These are phyloP conservation scores for Erebia palarica DNA, from an alignment of 2,888 invertebrate genomes.

Conservation along the genomic window DNA sequence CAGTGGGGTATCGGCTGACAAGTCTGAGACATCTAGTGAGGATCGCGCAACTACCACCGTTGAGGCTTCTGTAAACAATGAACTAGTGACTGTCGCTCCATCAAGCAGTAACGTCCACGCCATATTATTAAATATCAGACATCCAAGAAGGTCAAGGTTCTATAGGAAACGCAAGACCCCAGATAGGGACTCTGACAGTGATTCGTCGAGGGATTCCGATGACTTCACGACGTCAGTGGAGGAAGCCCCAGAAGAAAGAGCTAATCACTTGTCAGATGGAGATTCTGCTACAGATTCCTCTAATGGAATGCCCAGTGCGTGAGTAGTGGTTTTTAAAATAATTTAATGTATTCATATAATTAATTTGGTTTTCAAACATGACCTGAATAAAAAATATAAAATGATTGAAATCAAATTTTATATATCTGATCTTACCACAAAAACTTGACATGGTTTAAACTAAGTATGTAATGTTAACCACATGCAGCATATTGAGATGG, in stretches of 20 bases:
- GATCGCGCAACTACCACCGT: conserved; percentile 53
- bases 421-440: too few relatives aligned
- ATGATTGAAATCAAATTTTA: too few relatives aligned
- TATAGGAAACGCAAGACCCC: conserved; percentile 73
- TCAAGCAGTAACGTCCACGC: conserved; percentile 67
- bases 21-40: conserved; percentile 75
- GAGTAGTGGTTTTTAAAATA: conserved; percentile 43
- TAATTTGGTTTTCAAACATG: too few relatives aligned
- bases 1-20: conserved; percentile 74
- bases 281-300: conserved; percentile 56
- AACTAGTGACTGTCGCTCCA: conserved; percentile 63
- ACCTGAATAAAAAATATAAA: too few relatives aligned
- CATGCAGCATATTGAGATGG: too few relatives aligned
- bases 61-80: conserved; percentile 66
- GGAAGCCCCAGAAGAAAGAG: conserved; percentile 48
- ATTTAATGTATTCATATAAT: too few relatives aligned
- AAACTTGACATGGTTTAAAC: too few relatives aligned
- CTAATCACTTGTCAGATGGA: conserved; percentile 55
- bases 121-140: conserved; percentile 64
- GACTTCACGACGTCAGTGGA: conserved; percentile 65
- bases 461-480: too few relatives aligned
- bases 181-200: conserved; percentile 65
- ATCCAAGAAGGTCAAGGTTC: conserved; percentile 59
- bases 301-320: conserved; percentile 57
- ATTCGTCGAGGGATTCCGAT: conserved; percentile 71